Conservation (phyloP, 2,113 vertebrate species). For the Grallaria varia region DNA sequence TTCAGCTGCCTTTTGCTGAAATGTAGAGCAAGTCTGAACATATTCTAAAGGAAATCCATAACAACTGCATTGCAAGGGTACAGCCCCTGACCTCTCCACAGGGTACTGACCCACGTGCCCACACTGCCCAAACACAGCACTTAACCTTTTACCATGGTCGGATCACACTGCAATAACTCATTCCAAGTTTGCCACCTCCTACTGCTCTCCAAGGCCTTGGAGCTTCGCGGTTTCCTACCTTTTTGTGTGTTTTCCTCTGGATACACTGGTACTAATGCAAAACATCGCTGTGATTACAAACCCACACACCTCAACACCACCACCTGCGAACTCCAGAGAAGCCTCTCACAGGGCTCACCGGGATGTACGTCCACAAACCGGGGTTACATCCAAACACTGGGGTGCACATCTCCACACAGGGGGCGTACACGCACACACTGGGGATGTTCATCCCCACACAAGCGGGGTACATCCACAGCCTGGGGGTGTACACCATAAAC, state of each 20-base stretch:
- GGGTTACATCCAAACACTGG: rapidly evolving
- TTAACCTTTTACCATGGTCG: not conserved
- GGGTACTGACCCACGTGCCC: not conserved
- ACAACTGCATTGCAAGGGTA: not conserved
- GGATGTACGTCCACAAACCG: no score
- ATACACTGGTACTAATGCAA: not conserved
- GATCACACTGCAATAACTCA: not conserved
- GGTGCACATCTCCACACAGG: rapidly evolving
- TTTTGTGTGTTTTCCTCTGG: not conserved
- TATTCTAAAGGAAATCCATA: not conserved
- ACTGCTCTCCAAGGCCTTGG: not conserved
- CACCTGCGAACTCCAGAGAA: not conserved
- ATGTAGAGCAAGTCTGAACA: rapidly evolving
- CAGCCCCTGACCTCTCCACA: not conserved
- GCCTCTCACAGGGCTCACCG: not conserved
- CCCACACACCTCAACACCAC: not conserved
- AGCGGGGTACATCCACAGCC: no score
- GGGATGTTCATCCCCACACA: no score
- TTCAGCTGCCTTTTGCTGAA: not conserved
- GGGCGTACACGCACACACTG: no score
- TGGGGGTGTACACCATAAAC: no score
- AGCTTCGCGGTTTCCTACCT: not conserved
- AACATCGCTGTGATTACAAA: not conserved
- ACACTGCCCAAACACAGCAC: not conserved
- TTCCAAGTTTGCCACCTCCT: not conserved